These are phyloP conservation scores for Jacana jacana DNA, from an alignment of 2,113 vertebrate genomes.

Conservation along the genomic window DNA sequence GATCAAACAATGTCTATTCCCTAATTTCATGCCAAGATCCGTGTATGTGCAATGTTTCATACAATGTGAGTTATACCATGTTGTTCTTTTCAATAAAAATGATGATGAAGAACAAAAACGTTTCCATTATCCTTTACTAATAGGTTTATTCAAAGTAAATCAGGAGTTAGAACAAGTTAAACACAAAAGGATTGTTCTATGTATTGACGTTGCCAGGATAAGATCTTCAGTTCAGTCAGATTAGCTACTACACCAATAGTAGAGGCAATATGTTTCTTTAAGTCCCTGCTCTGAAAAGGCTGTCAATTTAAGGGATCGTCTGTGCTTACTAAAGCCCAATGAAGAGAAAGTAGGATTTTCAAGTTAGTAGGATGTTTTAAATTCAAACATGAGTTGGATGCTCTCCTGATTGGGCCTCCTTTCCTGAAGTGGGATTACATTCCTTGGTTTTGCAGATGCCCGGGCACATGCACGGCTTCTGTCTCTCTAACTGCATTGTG, in stretches of 20 bases:
- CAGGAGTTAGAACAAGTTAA: background rate
- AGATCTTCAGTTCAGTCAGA: background rate
- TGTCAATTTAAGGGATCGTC: background rate
- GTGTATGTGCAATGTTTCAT: background rate
- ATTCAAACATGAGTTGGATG: background rate
- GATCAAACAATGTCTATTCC: constrained; percentile 8
- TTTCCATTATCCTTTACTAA: background rate
- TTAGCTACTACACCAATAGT: background rate
- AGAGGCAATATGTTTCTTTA: background rate
- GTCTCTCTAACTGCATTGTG: background rate
- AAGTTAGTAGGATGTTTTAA: background rate
- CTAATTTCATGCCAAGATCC: background rate
- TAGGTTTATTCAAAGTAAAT: background rate
- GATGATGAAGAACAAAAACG: constrained; percentile 1
- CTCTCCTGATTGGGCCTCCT: background rate
- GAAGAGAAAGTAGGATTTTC: background rate
- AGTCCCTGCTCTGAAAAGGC: background rate
- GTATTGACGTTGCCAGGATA: background rate
- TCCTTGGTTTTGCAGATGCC: background rate
- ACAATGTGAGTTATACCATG: background rate
- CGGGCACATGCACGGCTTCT: background rate
- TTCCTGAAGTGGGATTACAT: background rate
- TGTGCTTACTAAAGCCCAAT: background rate
- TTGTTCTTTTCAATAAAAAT: background rate
- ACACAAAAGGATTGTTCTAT: background rate